These are phyloP conservation scores for Loris lydekkerianus DNA, from an alignment of 2,797 vertebrate species.

Conservation along the genomic window DNA sequence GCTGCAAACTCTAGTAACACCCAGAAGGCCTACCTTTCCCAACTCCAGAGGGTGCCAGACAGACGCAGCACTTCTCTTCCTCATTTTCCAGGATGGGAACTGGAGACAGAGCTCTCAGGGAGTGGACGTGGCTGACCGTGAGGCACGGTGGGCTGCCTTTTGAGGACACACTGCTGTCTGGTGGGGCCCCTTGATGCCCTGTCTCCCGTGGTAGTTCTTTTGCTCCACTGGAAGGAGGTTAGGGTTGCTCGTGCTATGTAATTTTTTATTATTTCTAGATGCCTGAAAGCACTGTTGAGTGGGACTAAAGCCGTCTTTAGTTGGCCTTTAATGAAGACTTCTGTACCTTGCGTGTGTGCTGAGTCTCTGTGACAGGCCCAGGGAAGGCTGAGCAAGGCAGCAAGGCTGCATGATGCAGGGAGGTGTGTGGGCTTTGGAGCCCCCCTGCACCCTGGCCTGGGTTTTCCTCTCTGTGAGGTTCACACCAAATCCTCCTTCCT, in stretches of 20 bases:
- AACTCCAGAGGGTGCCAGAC: neutral
- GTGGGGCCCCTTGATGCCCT: neutral
- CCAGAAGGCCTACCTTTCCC: neutral
- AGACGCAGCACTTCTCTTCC: neutral
- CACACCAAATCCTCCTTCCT: neutral
- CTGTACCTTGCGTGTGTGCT: neutral
- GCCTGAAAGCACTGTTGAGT: neutral
- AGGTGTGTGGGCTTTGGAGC: too few species aligned
- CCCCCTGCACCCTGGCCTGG: neutral
- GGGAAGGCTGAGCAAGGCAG: neutral
- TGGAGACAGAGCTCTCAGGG: neutral
- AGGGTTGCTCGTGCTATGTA: neutral
- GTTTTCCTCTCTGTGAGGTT: neutral
- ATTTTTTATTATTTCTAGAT: neutral
- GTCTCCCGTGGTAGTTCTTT: neutral
- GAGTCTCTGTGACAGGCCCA: neutral
- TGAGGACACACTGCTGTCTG: neutral
- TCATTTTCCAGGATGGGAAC: neutral
- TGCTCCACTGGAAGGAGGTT: neutral
- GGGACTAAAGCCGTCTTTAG: neutral
- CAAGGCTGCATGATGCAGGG: neutral
- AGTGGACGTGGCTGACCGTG: neutral
- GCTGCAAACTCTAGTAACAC: neutral
- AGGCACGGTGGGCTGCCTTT: neutral
- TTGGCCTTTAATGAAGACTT: neutral